Evolutionary conservation across 2,888 invertebrate genomes (phyloP).

Genomic region (Blomia tropicalis): DNA sequence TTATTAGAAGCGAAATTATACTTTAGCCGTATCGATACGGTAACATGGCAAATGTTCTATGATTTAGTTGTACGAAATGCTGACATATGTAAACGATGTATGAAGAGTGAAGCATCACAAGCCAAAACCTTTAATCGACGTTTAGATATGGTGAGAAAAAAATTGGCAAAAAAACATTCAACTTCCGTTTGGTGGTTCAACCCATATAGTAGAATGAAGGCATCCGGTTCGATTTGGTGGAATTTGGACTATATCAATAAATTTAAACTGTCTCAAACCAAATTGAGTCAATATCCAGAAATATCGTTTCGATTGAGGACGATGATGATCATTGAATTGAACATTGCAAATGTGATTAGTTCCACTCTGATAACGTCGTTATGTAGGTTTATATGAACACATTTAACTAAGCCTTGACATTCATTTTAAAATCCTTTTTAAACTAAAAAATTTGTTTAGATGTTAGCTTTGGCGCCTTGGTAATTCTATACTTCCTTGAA

Average conservation of each 20-base stretch:
- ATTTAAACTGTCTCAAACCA: background rate
- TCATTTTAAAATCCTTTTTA: no score
- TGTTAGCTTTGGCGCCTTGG: background rate
- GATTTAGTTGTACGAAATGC: background rate
- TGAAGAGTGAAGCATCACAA: background rate
- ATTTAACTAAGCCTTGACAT: no score
- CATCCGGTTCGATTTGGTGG: background rate
- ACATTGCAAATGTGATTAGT: background rate
- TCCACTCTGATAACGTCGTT: background rate
- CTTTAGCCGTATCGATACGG: background rate
- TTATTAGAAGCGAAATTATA: conserved; percentile 1
- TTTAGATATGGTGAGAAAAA: background rate
- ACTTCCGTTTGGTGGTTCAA: no score
- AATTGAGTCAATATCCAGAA: background rate
- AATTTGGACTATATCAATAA: background rate
- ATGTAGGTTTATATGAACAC: no score
- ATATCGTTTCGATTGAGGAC: background rate
- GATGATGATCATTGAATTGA: background rate
- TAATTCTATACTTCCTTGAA: background rate
- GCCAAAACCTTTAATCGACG: background rate
- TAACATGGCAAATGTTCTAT: conserved; percentile 6
- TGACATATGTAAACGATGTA: background rate
- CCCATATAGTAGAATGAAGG: background rate
- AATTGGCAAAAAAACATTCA: background rate
- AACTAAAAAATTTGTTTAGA: no score